phyloP scores from a whole-genome alignment of 2,888 invertebrate species.

The Drosophila helvetica region DNA sequence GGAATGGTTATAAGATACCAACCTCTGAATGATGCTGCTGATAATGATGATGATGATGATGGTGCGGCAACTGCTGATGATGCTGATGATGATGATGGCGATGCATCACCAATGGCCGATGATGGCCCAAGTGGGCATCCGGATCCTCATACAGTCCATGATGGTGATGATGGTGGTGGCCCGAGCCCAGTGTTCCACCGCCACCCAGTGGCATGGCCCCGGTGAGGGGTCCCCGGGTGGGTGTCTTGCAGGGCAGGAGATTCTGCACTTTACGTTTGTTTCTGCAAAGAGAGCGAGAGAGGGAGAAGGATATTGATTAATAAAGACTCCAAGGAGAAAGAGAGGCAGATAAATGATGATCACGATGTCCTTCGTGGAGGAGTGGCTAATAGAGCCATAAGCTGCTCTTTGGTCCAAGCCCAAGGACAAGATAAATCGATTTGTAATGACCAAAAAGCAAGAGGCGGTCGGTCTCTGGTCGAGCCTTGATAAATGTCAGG shows the following conservation, averaged over 20 bases:
- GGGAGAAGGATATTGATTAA: conserved; percentile 32
- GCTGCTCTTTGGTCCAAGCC: conserved; percentile 51
- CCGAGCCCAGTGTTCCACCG: conserved; percentile 85
- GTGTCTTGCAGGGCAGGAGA: conserved; percentile 92
- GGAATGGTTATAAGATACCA: conserved; percentile 50
- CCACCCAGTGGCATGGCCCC: conserved; percentile 81
- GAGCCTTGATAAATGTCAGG: conserved; percentile 68
- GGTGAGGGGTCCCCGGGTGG: conserved; percentile 84
- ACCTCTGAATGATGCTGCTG: conserved; percentile 83
- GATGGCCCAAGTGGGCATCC: conserved; percentile 87
- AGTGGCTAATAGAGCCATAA: conserved; percentile 66
- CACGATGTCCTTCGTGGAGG: conserved; percentile 15
- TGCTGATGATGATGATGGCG: conserved; percentile 80
- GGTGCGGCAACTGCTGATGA: conserved; percentile 75
- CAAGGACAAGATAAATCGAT: conserved; percentile 82
- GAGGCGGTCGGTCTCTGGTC: conserved; percentile 11
- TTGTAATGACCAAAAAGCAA: conserved; percentile 74
- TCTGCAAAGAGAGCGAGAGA: conserved; percentile 85
- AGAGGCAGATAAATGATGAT: not conserved
- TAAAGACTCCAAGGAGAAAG: conserved; percentile 1
- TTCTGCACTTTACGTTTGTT: conserved; percentile 95
- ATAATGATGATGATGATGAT: conserved; percentile 70
- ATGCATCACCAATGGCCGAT: conserved; percentile 85
- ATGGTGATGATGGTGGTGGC: conserved; percentile 83
- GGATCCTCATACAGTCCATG: conserved; percentile 88